These are phyloP conservation scores for Tetragonula clypearis DNA, from an alignment of 1,140 invertebrate genomes.

Conservation along the genomic window DNA sequence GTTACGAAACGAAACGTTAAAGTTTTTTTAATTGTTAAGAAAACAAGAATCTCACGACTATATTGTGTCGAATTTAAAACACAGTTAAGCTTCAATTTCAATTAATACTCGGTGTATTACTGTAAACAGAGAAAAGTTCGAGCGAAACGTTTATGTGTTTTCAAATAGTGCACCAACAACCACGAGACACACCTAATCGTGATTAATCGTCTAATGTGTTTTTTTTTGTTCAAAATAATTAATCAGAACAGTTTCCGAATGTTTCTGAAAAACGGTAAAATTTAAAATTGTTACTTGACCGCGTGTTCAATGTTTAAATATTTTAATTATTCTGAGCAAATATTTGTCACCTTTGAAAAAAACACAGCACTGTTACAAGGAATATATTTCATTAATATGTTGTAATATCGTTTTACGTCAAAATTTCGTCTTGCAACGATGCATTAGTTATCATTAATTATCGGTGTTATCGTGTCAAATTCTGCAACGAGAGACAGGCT, in stretches of 20 bases:
- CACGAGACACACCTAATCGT: slow-evolving; percentile 24
- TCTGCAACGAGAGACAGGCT: neutral
- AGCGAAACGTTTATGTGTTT: slow-evolving; percentile 6
- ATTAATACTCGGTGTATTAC: no score
- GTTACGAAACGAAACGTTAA: neutral
- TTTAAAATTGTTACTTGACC: neutral
- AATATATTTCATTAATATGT: neutral
- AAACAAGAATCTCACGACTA: neutral
- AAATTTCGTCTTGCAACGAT: neutral
- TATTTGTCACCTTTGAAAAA: neutral
- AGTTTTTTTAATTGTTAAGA: neutral
- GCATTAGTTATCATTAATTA: neutral
- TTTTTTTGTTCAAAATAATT: neutral
- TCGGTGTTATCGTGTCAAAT: neutral
- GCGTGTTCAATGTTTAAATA: neutral
- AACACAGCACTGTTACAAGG: neutral
- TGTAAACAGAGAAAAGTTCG: neutral
- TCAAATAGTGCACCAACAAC: slow-evolving; percentile 33
- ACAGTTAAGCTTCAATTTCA: neutral
- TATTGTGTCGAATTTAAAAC: neutral
- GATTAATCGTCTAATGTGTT: slow-evolving; percentile 2
- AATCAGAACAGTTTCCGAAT: no score
- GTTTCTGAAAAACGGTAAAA: neutral
- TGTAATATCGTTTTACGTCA: neutral
- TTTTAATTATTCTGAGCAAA: neutral